Percentiles rank a stretch among this genome's conserved stretches.
Conservation (phyloP, 2,888 invertebrate species). For the Sphaerophoria rueppellii region DNA sequence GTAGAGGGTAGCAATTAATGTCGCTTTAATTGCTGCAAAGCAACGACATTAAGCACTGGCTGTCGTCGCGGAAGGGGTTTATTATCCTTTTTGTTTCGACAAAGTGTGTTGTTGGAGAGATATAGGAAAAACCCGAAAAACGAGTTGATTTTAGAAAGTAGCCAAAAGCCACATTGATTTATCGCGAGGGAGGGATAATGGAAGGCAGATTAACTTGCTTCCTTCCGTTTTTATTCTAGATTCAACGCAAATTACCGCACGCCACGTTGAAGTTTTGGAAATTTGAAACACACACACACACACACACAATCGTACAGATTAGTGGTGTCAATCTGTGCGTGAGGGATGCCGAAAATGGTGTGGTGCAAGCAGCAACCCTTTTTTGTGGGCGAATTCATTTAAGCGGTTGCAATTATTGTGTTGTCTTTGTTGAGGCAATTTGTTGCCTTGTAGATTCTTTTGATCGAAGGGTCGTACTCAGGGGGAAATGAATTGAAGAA, state of each 20-base stretch:
- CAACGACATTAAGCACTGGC: constrained; percentile 56
- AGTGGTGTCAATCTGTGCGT: not conserved
- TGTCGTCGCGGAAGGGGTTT: constrained; percentile 61
- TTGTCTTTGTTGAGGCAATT: constrained; percentile 57
- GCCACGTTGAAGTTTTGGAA: constrained; percentile 55
- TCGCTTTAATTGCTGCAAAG: constrained; percentile 70
- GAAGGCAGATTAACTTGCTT: constrained; percentile 71
- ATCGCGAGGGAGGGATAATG: constrained; percentile 67
- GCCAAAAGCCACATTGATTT: constrained; percentile 69
- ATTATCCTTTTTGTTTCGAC: constrained; percentile 43
- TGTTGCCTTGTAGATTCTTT: constrained; percentile 51
- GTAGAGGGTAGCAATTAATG: constrained; percentile 60
- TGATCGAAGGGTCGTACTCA: constrained; percentile 46
- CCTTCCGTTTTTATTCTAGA: constrained; percentile 45
- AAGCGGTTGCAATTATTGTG: constrained; percentile 62
- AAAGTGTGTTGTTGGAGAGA: not conserved
- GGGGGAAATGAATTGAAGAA: not conserved
- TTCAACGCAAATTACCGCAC: constrained; percentile 40
- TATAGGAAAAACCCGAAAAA: not conserved
- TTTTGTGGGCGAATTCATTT: constrained; percentile 56
- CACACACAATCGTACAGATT: constrained; percentile 8
- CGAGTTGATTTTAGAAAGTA: constrained; percentile 32
- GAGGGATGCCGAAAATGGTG: not conserved
- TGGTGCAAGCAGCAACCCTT: constrained; percentile 29
- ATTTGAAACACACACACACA: not conserved